Evolutionary conservation across 2,888 invertebrate genomes (phyloP).

Genomic region (Cryptosula pallasiana): DNA sequence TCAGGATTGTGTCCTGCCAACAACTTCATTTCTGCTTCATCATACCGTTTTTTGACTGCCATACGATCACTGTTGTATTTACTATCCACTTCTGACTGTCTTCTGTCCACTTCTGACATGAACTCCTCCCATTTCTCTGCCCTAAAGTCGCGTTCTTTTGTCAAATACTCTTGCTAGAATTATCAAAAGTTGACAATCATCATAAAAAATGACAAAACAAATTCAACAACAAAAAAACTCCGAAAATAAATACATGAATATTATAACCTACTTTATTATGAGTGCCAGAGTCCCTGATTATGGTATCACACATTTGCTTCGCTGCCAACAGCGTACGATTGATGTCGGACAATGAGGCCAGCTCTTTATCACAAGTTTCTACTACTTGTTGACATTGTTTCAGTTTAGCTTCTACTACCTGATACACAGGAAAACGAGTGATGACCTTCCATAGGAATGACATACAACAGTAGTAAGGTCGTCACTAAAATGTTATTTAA

Average conservation of each 20-base stretch:
- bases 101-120: not conserved
- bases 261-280: not conserved
- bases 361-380: not conserved
- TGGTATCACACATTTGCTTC: conserved; percentile 15
- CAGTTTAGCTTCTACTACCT: too few species aligned
- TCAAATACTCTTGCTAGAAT: not conserved
- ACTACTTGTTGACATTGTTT: not conserved
- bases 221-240: too few species aligned
- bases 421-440: too few species aligned
- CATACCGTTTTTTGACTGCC: not conserved
- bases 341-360: not conserved
- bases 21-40: not conserved
- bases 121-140: not conserved
- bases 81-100: not conserved
- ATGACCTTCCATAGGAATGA: not conserved
- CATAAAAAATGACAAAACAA: too few species aligned
- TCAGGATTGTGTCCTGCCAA: too few species aligned
- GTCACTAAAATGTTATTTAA: not conserved
- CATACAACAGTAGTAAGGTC: not conserved
- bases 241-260: too few species aligned
- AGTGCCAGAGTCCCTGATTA: not conserved
- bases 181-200: too few species aligned
- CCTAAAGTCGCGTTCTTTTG: not conserved
- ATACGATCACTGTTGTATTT: not conserved
- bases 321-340: not conserved